phyloP scores from a whole-genome alignment of 2,113 vertebrate genomes.

The Stigmatopora argus region DNA sequence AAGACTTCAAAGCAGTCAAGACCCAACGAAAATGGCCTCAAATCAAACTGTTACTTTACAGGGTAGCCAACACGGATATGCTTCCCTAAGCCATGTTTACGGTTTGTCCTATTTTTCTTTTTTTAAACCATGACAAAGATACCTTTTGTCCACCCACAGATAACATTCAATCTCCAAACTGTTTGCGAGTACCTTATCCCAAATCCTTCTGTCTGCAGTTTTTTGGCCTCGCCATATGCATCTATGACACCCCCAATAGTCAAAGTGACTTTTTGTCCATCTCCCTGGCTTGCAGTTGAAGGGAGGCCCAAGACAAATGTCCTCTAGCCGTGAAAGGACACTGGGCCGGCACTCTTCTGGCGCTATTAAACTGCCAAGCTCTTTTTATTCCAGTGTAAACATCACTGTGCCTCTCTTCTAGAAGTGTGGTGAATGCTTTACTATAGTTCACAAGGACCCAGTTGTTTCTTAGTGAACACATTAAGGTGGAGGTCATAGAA shows the following conservation, averaged over 20 bases:
- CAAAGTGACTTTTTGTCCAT: conserved; percentile 40
- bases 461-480: conserved; percentile 13
- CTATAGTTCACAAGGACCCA: conserved; percentile 10
- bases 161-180: not conserved
- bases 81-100: not conserved
- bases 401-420: conserved; percentile 14
- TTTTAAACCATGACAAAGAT: not conserved
- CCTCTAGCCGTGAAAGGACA: conserved; percentile 16
- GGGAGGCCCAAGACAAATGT: conserved; percentile 25
- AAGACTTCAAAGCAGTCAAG: not conserved
- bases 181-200: not conserved
- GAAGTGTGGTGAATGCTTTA: not conserved
- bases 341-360: conserved; percentile 17
- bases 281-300: conserved; percentile 16
- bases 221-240: conserved; percentile 3
- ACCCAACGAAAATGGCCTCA: not conserved
- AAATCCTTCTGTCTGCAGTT: conserved; percentile 4
- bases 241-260: conserved; percentile 23
- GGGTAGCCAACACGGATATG: not conserved
- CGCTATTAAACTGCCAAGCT: conserved; percentile 20
- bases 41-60: not conserved
- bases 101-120: not conserved
- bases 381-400: conserved; percentile 45
- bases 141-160: not conserved
- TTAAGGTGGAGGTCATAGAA: not conserved